A percentile compares a stretch with the other conserved stretches of the same genome.
Evolutionary conservation across 2,797 vertebrate genomes (phyloP).

Genomic region (Pagetopsis macropterus): DNA sequence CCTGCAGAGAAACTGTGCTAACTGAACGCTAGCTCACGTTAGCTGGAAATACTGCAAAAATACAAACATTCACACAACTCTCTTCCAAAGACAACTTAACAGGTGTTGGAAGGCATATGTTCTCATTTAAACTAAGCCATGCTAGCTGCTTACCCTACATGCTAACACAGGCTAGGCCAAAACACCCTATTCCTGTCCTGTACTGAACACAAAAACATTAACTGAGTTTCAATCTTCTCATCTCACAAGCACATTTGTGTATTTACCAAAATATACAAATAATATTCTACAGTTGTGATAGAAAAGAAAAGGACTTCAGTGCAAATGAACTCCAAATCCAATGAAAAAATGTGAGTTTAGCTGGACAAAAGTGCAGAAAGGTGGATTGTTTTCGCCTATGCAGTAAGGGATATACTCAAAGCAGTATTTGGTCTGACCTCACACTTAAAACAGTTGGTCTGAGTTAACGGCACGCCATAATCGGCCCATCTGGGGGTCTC

Average conservation of each 20-base stretch:
- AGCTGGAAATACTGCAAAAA: too few species aligned
- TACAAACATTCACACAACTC: too few species aligned
- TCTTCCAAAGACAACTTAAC: too few species aligned
- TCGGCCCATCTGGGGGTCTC: slow-evolving; percentile 39
- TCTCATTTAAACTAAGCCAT: not conserved
- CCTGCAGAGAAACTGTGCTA: too few species aligned
- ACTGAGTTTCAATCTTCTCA: not conserved
- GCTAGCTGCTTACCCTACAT: not conserved
- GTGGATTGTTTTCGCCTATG: slow-evolving; percentile 6
- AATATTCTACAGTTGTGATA: too few species aligned
- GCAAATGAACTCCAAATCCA: not conserved
- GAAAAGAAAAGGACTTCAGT: not conserved
- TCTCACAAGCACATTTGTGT: not conserved
- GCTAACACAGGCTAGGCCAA: not conserved
- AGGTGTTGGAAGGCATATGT: too few species aligned
- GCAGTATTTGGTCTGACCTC: slow-evolving; percentile 55
- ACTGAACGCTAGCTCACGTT: too few species aligned
- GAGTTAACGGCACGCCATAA: slow-evolving; percentile 45
- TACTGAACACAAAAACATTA: not conserved
- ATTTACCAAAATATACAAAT: not conserved
- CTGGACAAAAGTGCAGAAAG: slow-evolving; percentile 13
- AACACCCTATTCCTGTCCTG: too few species aligned
- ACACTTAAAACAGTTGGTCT: slow-evolving; percentile 47
- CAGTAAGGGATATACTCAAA: slow-evolving; percentile 35
- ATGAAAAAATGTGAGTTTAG: not conserved